Evolutionary conservation across 2,888 invertebrate genomes (phyloP), one percentile per base, ranked within the genome.

Genomic region (Pachycephus smyrnensis): DNA sequence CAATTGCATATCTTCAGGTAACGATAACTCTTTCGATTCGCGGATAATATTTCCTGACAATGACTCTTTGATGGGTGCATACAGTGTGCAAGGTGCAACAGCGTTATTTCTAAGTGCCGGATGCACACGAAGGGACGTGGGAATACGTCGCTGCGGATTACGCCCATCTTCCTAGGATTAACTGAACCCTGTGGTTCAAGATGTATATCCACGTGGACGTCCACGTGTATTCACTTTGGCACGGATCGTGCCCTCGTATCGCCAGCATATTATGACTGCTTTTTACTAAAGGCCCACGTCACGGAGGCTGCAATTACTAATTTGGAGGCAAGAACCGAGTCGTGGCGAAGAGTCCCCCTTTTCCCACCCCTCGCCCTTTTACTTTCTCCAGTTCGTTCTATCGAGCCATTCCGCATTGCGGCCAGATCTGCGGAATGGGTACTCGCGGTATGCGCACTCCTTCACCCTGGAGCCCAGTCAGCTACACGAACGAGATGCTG

Each of bases 261-360:
- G 55, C 75, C 68, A 68, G 73, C 76, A 73, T 35, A 73, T 73
- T 75, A 69, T 73, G 30, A 37, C 15, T 69, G 31, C 75, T 30
- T 86, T 85, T 85, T 83, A 85, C 86, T 86, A 86, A 84, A 86
- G 88, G 87, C 86, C 87, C 87, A 88, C 87, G 89, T 90, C 90
- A 89, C 86, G 88, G 89, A 90, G 89, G 88, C 89, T 90, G 86
- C 90, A 90, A 90, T 90, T 90, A 90, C 90, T 89, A 89, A 90
- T 90, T 90, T 90, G 88, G 89, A 89, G 90, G 90, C 89, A 90
- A 90, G 90, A 89, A 89, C 89, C 12, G 82, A 89, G 88, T 89
- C 89, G 89, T 89, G 89, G 88, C 89, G 88, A 89, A 90, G 89
- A 89, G 89, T 88, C 86, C 88, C 87, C 86, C 85, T 82, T 86